phyloP scores from a whole-genome alignment of 2,888 invertebrate genomes.

The Apodemia zela region DNA sequence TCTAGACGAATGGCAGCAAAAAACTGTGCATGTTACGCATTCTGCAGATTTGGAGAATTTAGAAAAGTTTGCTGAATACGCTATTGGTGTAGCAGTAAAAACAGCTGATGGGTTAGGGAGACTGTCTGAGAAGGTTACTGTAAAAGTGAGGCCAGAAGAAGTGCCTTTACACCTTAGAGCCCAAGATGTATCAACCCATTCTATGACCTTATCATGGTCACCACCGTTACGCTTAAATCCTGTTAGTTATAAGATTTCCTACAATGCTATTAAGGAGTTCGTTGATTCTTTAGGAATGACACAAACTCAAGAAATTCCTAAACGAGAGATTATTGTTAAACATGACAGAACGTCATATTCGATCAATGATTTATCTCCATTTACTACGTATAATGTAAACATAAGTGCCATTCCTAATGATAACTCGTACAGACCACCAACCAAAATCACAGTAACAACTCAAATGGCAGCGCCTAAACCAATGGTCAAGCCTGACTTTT shows the following conservation, averaged over 20 bases:
- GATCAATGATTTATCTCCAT: conserved; percentile 93
- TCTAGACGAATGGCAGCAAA: conserved; percentile 94
- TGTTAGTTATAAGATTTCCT: conserved; percentile 93
- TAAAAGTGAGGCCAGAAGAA: conserved; percentile 95
- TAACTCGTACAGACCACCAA: conserved; percentile 91
- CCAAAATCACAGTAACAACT: conserved; percentile 95
- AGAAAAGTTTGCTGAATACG: conserved; percentile 94
- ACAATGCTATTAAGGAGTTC: conserved; percentile 95
- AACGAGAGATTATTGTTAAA: conserved; percentile 86
- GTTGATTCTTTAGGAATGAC: conserved; percentile 96
- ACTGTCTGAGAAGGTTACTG: conserved; percentile 92
- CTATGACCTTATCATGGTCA: conserved; percentile 95
- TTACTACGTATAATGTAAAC: conserved; percentile 96
- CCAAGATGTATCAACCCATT: conserved; percentile 95
- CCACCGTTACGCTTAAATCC: conserved; percentile 94
- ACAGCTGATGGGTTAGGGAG: conserved; percentile 91
- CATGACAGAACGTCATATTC: conserved; percentile 86
- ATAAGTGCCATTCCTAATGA: conserved; percentile 94
- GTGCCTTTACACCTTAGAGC: conserved; percentile 93
- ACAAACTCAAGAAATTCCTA: conserved; percentile 90
- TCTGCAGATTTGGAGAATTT: conserved; percentile 94
- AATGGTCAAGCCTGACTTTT: conserved; percentile 97
- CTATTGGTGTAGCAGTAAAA: conserved; percentile 92
- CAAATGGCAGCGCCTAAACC: conserved; percentile 98
- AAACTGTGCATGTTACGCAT: conserved; percentile 91